Evolutionary conservation across 1,140 invertebrate genomes (phyloP).

Genomic region (Calephelis nemesis): DNA sequence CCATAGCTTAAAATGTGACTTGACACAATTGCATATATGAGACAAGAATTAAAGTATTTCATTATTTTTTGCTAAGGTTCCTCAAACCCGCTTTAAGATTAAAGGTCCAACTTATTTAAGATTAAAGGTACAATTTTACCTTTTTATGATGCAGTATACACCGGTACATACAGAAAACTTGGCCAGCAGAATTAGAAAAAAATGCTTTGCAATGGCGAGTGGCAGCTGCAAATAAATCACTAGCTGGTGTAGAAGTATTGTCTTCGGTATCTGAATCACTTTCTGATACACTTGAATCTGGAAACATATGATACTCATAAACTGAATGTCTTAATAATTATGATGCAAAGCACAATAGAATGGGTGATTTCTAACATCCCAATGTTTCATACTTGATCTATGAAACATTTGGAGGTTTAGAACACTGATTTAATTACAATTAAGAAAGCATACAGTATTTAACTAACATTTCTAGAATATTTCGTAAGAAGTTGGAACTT

Average conservation of each 20-base stretch:
- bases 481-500: no score
- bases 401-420: background rate
- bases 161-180: conserved; percentile 86
- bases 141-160: conserved; percentile 85
- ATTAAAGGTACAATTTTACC: no score
- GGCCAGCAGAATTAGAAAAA: conserved; percentile 83
- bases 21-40: no score
- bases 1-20: no score
- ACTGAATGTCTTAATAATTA: no score
- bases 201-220: conserved; percentile 85
- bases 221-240: conserved; percentile 79
- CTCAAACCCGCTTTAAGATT: no score
- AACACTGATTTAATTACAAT: background rate
- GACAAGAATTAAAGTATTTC: no score
- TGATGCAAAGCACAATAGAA: background rate
- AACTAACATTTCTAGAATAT: no score
- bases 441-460: no score
- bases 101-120: no score
- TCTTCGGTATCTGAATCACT: conserved; percentile 84
- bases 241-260: conserved; percentile 70
- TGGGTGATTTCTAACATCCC: background rate
- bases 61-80: no score
- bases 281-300: conserved; percentile 87
- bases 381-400: background rate
- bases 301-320: background rate